Base-by-base conservation (phyloP, 2,888 invertebrate species). In the Apamea monoglypha region DNA sequence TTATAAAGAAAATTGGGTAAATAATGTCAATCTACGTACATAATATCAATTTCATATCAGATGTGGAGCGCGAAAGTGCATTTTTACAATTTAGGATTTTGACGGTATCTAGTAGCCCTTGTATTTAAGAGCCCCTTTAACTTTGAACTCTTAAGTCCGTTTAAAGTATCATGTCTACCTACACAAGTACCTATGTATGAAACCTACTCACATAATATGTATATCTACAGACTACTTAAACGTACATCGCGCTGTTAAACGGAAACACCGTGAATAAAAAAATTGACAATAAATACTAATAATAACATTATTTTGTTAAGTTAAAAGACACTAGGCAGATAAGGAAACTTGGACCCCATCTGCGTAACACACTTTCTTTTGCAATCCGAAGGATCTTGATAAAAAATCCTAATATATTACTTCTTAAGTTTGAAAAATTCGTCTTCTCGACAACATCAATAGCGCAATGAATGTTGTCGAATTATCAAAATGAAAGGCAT, bases 11-110 rank as follows among this genome's bases (percentile, higher is more conserved):
- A 90, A 92, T 94, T 94, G 94, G 94, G 94, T 95, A 95, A 95
- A 94, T 94, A 93, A 95, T 94, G 96, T 96, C 96, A 96, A 96
- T 96, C 94, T 92, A 91, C 91, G 88, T 93, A 93, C 91, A 92
- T 94, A 91, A 95, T 96, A 96, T 96, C 96, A 95, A 96, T 96
- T 96, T 96, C 96, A 96, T 96, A 96, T 96, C 96, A 96, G 90
- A 91, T 92, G 84, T 92, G 93, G 90, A 92, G 91, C 89, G 91
- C 92, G 91, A 92, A 92, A 91, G 91, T 92, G 91, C 90, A 91
- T 91, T 92, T 92, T 93, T 93, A 88, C 82, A 80, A 86, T 80
- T 87, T 89, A 89, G 75, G 61, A 77, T 80, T 83, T 86, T 79
- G 76, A 79, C 82, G 74, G 80, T 83, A 83, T 80, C 86, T 82